phyloP scores from a whole-genome alignment of 2,797 vertebrate species.

The Myotis daubentonii region DNA sequence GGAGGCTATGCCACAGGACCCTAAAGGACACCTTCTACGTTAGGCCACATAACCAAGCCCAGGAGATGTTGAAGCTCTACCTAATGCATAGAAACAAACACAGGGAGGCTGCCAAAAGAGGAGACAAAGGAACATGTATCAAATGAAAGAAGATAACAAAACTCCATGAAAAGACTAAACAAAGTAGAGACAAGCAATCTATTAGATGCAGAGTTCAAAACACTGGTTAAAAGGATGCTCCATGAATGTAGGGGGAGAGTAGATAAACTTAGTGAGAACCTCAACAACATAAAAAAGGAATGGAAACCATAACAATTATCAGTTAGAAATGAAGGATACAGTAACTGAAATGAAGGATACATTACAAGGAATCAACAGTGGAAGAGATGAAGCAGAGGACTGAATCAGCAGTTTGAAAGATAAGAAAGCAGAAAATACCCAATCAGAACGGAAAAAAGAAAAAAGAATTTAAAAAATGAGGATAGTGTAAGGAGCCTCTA shows the following conservation, averaged over 20 bases:
- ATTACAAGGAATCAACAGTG: neutral
- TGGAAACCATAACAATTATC: neutral
- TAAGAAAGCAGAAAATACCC: neutral
- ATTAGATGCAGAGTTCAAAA: neutral
- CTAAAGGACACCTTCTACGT: neutral
- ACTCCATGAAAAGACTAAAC: neutral
- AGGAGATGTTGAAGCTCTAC: neutral
- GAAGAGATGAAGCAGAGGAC: neutral
- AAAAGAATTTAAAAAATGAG: neutral
- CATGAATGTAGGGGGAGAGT: neutral
- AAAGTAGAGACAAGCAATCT: neutral
- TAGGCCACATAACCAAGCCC: neutral
- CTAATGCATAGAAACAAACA: neutral
- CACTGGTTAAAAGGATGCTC: neutral
- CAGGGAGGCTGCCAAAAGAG: neutral
- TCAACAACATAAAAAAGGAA: neutral
- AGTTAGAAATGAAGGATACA: neutral
- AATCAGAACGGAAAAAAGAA: neutral
- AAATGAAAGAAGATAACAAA: neutral
- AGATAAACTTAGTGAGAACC: neutral
- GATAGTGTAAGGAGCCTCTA: neutral
- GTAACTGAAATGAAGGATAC: neutral
- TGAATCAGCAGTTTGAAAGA: neutral
- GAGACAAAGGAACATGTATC: neutral
- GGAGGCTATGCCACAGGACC: neutral